phyloP scores from a whole-genome alignment of 2,113 vertebrate species.

The Lamprotornis superbus region DNA sequence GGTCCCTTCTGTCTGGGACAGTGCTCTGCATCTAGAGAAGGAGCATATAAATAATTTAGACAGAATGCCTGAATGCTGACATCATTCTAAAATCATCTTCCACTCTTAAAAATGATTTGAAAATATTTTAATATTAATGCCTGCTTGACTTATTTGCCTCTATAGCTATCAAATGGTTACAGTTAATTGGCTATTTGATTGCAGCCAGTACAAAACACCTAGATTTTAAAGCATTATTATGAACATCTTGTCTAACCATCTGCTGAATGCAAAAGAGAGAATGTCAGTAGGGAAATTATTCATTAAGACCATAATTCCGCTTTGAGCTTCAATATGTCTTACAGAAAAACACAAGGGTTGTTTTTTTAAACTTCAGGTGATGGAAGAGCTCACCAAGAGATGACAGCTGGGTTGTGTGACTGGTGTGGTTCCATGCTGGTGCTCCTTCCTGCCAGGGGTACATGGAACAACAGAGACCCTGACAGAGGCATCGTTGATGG shows the following conservation, averaged over 20 bases:
- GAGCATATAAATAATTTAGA: conserved; percentile 1
- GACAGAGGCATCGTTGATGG: not conserved
- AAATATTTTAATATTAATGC: not conserved
- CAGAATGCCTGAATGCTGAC: not conserved
- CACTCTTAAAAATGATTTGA: not conserved
- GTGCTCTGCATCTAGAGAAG: not conserved
- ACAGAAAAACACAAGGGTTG: not conserved
- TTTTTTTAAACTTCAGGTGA: not conserved
- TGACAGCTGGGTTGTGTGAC: not conserved
- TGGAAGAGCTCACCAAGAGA: not conserved
- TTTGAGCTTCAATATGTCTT: conserved; percentile 2
- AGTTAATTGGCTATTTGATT: conserved; percentile 26
- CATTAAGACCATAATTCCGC: not conserved
- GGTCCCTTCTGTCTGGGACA: not conserved
- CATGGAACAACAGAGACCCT: not conserved
- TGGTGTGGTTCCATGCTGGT: not conserved
- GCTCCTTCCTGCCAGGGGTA: not conserved
- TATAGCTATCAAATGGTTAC: not conserved
- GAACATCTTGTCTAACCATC: conserved; percentile 33
- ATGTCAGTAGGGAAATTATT: conserved; percentile 30
- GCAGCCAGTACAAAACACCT: not conserved
- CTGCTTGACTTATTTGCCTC: conserved; percentile 9
- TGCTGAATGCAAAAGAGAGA: conserved; percentile 26
- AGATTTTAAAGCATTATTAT: conserved; percentile 6
- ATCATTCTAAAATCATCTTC: not conserved